Base-by-base conservation (phyloP, 2,113 vertebrate species). In the Odontesthes bonariensis region DNA sequence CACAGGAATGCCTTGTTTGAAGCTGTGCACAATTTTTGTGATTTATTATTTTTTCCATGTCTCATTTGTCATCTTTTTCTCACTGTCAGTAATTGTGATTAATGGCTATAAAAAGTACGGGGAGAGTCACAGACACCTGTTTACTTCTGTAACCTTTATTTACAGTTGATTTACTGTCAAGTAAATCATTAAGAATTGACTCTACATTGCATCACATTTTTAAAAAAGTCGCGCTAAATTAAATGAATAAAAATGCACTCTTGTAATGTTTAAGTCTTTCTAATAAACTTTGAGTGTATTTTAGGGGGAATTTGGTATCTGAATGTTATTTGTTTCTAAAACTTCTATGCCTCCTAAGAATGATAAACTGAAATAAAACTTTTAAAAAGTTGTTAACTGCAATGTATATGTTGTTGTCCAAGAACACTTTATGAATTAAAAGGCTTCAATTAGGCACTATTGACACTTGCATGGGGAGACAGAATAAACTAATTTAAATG, bases 1-100 rank as follows among this genome's bases (percentile, higher is more conserved):
- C 92, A 93, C 90, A 91, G 90, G 90, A 91, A 89, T 90, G 92
- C 92, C 89, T 93, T 92, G 90, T 91, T 92, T 91, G 66, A 87
- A 89, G 86, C 91, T 89, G 89, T 92, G 88, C 88, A 91, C 88
- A 89, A 73, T 82, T 85, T 88, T 84, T 85, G 3, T 27, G 6
- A 38, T 38, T 38, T 38, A 38, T n/a, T n/a, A n/a, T 80, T 89
- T 81, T 20, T 75, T 85, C 80, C 27, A 66, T 68, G 54, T 87
- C 35, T 81, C 40, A 69, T 80, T 85, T 73, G 53, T 86, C 65
- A 77, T 89, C 17, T 85, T 67, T 68, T 78, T 84, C 63, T 74
- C 83, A 84, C 81, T 73, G 57, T 87, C 56, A 54, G 38, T 82
- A 83, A 86, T 84, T 82, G 53, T 57, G 75, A 84, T 68, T 70